These are phyloP conservation scores for Alcis repandata DNA, from an alignment of 2,888 invertebrate species.

Conservation along the genomic window DNA sequence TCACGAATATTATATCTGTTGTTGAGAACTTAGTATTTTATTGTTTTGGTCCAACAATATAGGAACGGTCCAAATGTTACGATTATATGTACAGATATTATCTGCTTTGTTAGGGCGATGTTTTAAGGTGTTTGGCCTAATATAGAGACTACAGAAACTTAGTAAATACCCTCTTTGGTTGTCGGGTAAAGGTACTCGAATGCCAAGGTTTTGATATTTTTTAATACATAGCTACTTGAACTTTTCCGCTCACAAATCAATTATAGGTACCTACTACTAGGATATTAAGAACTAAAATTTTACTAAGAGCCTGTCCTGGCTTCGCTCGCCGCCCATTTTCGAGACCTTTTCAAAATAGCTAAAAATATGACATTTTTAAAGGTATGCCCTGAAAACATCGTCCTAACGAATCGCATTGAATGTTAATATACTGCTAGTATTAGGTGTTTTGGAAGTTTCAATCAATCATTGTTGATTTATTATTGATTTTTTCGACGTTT, in stretches of 20 bases:
- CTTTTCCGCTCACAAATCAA: too few species aligned
- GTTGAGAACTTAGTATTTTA: conserved; percentile 84
- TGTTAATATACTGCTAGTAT: conserved; percentile 47
- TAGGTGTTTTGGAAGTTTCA: conserved; percentile 58
- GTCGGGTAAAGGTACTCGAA: too few species aligned
- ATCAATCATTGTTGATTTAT: conserved; percentile 48
- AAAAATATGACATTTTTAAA: too few species aligned
- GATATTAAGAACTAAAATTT: too few species aligned
- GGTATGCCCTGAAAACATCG: conserved; percentile 40
- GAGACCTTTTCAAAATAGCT: too few species aligned
- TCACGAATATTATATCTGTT: conserved; percentile 67
- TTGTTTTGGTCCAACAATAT: conserved; percentile 74
- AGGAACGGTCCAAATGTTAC: conserved; percentile 77
- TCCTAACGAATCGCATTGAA: conserved; percentile 46
- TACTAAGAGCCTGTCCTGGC: too few species aligned
- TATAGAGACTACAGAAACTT: not conserved
- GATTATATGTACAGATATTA: conserved; percentile 66
- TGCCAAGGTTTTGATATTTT: too few species aligned
- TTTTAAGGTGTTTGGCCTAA: not conserved
- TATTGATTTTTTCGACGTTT: conserved; percentile 37
- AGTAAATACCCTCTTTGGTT: not conserved
- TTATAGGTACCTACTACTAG: too few species aligned
- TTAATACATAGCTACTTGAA: too few species aligned
- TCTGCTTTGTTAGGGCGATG: conserved; percentile 64
- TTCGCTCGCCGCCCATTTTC: too few species aligned